A percentile compares a stretch with the other conserved stretches of the same genome.
Conservation (phyloP, 2,888 invertebrate species). For the Acronicta aceris region DNA sequence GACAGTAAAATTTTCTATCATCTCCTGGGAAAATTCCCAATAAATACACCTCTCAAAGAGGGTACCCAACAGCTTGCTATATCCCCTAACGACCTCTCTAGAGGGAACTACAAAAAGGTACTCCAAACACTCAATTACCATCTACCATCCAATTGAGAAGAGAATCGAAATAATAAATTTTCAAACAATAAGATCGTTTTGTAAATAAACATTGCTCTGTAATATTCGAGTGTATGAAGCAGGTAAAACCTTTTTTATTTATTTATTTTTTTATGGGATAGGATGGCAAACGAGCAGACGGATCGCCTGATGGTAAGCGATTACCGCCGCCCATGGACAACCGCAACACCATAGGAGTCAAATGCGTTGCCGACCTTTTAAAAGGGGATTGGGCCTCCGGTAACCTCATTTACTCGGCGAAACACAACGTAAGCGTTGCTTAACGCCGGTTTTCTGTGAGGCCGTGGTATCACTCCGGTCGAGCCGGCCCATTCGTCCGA, state of each 20-base stretch:
- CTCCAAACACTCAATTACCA: constrained; percentile 45
- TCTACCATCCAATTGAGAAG: constrained; percentile 43
- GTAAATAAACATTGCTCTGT: constrained; percentile 10
- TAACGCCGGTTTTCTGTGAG: too few species aligned
- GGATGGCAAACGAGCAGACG: too few species aligned
- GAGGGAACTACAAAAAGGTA: constrained; percentile 49
- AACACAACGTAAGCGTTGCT: too few species aligned
- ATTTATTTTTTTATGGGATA: too few species aligned
- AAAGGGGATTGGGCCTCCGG: too few species aligned
- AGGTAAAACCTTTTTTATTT: background rate
- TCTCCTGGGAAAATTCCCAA: constrained; percentile 22
- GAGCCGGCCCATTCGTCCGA: too few species aligned
- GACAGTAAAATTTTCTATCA: constrained; percentile 29
- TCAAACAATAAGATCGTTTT: constrained; percentile 12
- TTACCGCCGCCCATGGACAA: too few species aligned
- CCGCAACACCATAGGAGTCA: too few species aligned
- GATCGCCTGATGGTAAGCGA: too few species aligned
- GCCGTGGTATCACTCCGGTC: too few species aligned
- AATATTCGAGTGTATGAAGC: background rate
- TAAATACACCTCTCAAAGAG: constrained; percentile 12
- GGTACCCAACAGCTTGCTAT: constrained; percentile 32
- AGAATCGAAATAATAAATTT: constrained; percentile 40
- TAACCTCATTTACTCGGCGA: too few species aligned
- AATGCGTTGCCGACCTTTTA: too few species aligned
- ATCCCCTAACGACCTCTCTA: constrained; percentile 38